phyloP scores from a whole-genome alignment of 2,113 vertebrate species.

The Eulacestoma nigropectus region DNA sequence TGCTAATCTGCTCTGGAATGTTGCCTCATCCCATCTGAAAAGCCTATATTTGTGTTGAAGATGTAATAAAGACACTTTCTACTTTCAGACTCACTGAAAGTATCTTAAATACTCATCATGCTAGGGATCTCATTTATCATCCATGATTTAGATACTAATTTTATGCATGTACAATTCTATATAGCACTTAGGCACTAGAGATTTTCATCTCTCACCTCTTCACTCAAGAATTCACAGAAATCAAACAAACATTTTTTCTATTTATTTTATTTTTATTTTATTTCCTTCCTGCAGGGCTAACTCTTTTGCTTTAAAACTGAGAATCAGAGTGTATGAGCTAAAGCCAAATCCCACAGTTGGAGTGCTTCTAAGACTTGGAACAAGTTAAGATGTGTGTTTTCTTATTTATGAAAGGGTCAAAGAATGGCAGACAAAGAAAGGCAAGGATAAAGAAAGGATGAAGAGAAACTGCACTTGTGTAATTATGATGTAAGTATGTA shows the following conservation, averaged over 20 bases:
- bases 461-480: not conserved
- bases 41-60: constrained; percentile 10
- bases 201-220: not conserved
- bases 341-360: not conserved
- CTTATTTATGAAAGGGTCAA: not conserved
- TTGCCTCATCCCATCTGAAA: constrained; percentile 15
- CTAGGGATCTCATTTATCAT: not conserved
- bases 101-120: not conserved
- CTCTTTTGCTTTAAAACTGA: not conserved
- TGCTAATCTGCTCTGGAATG: constrained; percentile 41
- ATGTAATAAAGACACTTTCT: constrained; percentile 8
- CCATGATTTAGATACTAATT: not conserved
- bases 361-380: not conserved
- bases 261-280: not conserved
- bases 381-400: not conserved
- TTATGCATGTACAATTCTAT: not conserved
- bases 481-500: not conserved
- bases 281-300: not conserved
- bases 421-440: not conserved
- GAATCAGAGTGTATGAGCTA: not conserved
- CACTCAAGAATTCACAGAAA: not conserved
- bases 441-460: not conserved
- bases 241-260: not conserved
- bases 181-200: not conserved
- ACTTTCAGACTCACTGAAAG: not conserved